Evolutionary conservation across 2,888 invertebrate species (phyloP).

Genomic region (Nephrotoma guestfalica): DNA sequence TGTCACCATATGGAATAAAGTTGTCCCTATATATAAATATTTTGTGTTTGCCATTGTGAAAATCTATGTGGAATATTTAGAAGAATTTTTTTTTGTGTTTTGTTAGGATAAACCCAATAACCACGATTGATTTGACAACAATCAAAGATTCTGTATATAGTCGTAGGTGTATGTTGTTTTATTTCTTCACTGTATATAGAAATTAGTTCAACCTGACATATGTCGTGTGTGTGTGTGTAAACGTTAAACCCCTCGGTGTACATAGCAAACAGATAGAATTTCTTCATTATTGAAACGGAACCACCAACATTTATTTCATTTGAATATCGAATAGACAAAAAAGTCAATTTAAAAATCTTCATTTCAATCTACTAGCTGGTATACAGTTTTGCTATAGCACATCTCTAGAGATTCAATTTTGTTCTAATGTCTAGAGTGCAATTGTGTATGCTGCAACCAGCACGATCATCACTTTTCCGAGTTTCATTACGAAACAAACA

Average conservation of each 20-base stretch:
- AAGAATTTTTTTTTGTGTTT: background rate
- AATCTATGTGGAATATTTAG: background rate
- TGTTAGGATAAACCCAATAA: background rate
- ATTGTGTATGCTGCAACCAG: background rate
- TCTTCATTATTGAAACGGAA: background rate
- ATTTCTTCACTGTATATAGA: background rate
- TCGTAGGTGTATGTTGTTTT: background rate
- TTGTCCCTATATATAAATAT: background rate
- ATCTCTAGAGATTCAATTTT: background rate
- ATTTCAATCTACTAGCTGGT: background rate
- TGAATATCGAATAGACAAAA: background rate
- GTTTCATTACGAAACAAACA: background rate
- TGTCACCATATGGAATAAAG: background rate
- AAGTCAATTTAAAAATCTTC: background rate
- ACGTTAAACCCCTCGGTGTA: background rate
- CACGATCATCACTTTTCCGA: background rate
- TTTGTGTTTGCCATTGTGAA: background rate
- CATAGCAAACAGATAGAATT: background rate
- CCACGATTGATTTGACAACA: background rate
- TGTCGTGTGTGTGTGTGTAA: background rate
- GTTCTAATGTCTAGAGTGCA: background rate
- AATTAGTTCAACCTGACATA: background rate
- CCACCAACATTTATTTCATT: background rate
- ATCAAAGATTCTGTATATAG: background rate
- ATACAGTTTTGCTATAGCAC: background rate